Evolutionary conservation across 2,113 vertebrate species (phyloP).

Genomic region (Nerophis ophidion): DNA sequence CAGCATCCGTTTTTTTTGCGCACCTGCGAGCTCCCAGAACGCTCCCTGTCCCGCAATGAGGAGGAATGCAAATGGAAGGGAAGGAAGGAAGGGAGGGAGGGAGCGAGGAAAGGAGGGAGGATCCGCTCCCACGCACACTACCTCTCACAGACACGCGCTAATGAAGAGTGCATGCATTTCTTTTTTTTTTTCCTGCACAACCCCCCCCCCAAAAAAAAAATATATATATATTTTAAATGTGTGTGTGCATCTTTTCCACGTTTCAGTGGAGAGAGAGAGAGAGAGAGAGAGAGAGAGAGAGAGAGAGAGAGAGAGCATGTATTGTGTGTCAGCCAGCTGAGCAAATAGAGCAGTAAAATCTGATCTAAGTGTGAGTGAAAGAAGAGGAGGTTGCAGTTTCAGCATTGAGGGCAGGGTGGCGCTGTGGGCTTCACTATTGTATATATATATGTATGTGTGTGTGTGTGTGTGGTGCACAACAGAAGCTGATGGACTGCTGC

Average conservation of each 20-base stretch:
- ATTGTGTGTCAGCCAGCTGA: background rate
- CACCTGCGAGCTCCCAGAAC: background rate
- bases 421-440: conserved; percentile 58
- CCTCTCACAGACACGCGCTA: conserved; percentile 21
- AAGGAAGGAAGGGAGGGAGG: conserved; percentile 1
- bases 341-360: conserved; percentile 23
- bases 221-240: background rate
- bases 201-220: background rate
- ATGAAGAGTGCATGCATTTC: conserved; percentile 13
- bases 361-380: conserved; percentile 22
- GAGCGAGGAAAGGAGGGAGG: conserved; percentile 10
- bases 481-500: background rate
- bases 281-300: background rate
- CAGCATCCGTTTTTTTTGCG: background rate
- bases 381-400: conserved; percentile 45
- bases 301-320: background rate
- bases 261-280: background rate
- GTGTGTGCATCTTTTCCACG: background rate
- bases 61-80: conserved; percentile 42
- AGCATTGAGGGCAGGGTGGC: conserved; percentile 62
- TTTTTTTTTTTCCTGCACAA: background rate
- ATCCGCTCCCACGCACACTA: conserved; percentile 61
- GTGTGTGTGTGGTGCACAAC: background rate
- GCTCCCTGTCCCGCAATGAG: conserved; percentile 9
- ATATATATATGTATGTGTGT: too few relatives aligned